These are phyloP conservation scores for Eupelmus urozonus DNA, from an alignment of 2,888 invertebrate species.

Conservation along the genomic window DNA sequence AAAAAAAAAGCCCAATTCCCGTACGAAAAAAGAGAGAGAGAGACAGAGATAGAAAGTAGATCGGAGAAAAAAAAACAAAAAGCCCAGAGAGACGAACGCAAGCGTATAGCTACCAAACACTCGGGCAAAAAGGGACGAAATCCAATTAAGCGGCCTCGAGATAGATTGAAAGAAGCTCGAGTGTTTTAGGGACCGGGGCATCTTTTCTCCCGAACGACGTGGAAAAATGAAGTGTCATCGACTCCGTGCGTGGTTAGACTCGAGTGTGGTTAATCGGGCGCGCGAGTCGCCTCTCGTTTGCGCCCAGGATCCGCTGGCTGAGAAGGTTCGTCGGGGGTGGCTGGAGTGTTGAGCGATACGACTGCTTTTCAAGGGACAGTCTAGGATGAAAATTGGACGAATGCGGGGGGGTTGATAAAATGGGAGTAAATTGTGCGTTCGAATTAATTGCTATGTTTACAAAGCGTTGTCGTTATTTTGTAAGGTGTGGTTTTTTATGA, in stretches of 20 bases:
- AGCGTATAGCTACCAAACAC: no score
- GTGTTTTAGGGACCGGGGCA: conserved; percentile 43
- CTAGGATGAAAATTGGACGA: no score
- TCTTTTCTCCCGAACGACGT: neutral
- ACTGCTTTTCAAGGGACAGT: no score
- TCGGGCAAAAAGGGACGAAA: conserved; percentile 2
- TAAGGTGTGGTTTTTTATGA: no score
- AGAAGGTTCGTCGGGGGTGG: no score
- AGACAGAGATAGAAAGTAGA: neutral
- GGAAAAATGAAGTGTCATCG: conserved; percentile 41
- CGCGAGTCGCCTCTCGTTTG: no score
- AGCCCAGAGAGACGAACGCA: neutral
- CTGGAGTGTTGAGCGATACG: no score
- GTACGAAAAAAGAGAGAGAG: neutral
- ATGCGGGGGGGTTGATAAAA: no score
- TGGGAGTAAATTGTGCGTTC: no score
- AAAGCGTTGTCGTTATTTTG: no score
- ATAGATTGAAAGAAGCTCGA: conserved; percentile 46
- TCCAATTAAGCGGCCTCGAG: conserved; percentile 40
- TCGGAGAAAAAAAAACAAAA: neutral
- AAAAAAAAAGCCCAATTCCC: neutral
- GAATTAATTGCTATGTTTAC: no score
- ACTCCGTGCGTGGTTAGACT: neutral
- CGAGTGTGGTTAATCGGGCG: no score
- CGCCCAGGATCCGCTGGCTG: neutral